These are phyloP conservation scores for Sternotherus odoratus DNA, from an alignment of 2,797 vertebrate genomes.

Conservation along the genomic window DNA sequence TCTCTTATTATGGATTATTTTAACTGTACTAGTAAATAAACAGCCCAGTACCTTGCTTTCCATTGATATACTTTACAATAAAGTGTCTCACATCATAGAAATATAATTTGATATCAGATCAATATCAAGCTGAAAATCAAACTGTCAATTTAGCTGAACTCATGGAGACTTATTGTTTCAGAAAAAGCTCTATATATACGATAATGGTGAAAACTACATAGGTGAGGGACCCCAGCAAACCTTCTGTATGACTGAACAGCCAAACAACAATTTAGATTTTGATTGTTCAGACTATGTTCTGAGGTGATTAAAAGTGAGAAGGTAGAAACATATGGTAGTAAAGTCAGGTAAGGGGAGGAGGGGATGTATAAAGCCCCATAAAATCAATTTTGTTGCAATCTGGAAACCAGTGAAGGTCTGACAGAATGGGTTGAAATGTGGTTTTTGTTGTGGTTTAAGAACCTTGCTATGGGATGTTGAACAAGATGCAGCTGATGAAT, in stretches of 20 bases:
- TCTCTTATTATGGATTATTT: neutral
- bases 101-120: slow-evolving; percentile 45
- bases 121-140: slow-evolving; percentile 18
- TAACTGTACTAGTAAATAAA: slow-evolving; percentile 20
- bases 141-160: slow-evolving; percentile 43
- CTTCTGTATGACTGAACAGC: neutral
- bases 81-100: slow-evolving; percentile 21
- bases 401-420: slow-evolving; percentile 30
- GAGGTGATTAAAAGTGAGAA: slow-evolving; percentile 50
- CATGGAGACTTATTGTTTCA: neutral
- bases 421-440: slow-evolving; percentile 13
- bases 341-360: slow-evolving; percentile 15
- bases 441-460: slow-evolving; percentile 24
- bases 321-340: slow-evolving; percentile 39
- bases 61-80: slow-evolving; percentile 25
- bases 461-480: neutral
- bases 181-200: slow-evolving; percentile 10
- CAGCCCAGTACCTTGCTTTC: neutral
- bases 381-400: slow-evolving; percentile 45
- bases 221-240: neutral
- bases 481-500: slow-evolving; percentile 18
- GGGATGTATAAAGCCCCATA: slow-evolving; percentile 13
- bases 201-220: slow-evolving; percentile 4
- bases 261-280: slow-evolving; percentile 52
- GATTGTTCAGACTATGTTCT: slow-evolving; percentile 26